These are phyloP conservation scores for Agrotis clavis DNA, from an alignment of 2,888 invertebrate genomes.

Conservation along the genomic window DNA sequence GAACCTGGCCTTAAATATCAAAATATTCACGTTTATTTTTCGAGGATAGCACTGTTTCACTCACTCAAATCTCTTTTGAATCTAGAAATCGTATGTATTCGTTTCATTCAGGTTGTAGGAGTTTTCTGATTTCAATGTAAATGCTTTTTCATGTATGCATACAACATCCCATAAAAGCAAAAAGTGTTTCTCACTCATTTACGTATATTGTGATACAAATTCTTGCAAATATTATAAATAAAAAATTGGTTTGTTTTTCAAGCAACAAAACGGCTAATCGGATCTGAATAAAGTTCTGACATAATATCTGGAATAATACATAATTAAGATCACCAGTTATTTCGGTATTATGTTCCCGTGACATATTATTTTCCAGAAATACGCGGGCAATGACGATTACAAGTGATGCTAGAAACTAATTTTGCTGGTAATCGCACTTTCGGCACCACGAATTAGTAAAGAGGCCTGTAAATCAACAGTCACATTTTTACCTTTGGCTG, in stretches of 20 bases:
- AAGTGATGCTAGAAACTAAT: neutral
- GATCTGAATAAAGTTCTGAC: no score
- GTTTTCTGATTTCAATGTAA: no score
- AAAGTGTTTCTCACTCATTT: neutral
- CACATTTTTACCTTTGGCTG: neutral
- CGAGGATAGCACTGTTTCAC: neutral
- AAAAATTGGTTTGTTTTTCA: no score
- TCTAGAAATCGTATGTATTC: neutral
- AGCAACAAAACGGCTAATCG: no score
- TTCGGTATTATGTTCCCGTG: no score
- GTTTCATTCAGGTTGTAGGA: neutral
- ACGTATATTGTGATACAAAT: no score
- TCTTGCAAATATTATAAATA: no score
- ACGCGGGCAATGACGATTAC: no score
- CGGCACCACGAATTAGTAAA: neutral
- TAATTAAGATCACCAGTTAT: no score
- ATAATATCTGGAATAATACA: no score
- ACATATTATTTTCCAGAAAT: no score
- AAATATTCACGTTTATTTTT: neutral
- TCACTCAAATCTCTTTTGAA: neutral
- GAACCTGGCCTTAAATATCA: no score
- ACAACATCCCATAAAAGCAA: neutral
- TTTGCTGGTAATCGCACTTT: neutral
- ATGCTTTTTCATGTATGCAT: neutral
- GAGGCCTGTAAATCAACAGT: neutral